Base-by-base conservation (phyloP, 2,113 vertebrate genomes). In the Hippolais icterina region DNA sequence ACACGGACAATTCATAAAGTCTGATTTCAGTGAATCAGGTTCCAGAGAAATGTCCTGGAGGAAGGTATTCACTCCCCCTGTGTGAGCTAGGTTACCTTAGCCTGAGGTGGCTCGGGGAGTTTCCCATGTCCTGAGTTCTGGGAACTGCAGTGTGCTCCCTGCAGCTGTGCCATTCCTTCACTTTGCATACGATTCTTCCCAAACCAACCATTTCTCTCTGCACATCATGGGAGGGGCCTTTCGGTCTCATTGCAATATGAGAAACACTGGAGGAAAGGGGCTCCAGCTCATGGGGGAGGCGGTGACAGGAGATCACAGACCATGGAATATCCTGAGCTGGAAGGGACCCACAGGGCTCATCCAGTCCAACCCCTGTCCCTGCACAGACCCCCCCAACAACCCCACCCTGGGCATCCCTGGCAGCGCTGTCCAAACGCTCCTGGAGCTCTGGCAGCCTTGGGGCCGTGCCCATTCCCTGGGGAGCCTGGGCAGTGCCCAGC, bases 291-390 rank as follows among this genome's bases (percentile, higher is more conserved):
- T 25, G 15, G 28, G 24, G 21, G 5, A 39, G 37, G 37, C 11
- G 37, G 24, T 27, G 29, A 37, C 41, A 23, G 59, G 33, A 59
- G 18, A 15, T 47, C 24, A 24, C 29, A 49, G 44, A 13, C 6
- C 37, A 9, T 31, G 71, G 52, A 44, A 52, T 15, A 5, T 27
- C 61, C 35, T 42, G 61, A 42, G 35, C 0, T 5, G 25, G 54
- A 2, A 57, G 16, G 6, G 24, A 66, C 20, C 35, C 44, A 2
- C 25, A 2, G 11, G 21, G 11, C 41, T n/a, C 20, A 19, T 0
- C 10, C 19, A 49, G 10, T 0, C 3, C 70, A 75, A 2, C 31
- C 0, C 31, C 44, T 2, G 2, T 1, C 31, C 71, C 31, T 59
- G 44, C 53, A 1, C 52, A 50, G 16, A 31, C 29, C 2, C 57